Conservation (phyloP, 1,140 invertebrate genomes). For the Nomia melanderi region DNA sequence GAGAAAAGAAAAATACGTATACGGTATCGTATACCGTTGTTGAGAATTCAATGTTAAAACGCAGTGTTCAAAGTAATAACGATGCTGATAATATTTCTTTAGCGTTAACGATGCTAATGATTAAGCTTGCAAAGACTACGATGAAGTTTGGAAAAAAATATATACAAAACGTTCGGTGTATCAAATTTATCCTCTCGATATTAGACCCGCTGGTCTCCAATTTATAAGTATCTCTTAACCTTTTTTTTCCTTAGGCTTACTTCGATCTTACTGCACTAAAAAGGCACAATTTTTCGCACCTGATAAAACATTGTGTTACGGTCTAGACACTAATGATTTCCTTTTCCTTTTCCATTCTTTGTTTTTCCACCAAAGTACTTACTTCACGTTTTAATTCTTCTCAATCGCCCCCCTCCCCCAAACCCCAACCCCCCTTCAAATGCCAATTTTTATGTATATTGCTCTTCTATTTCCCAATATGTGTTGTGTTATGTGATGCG, state of each 20-base stretch:
- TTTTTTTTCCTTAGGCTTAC: conserved; percentile 72
- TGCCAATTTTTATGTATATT: conserved; percentile 53
- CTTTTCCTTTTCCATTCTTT: conserved; percentile 37
- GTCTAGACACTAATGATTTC: conserved; percentile 66
- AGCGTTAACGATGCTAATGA: conserved; percentile 44
- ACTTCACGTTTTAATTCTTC: conserved; percentile 18
- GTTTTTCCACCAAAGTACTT: conserved; percentile 43
- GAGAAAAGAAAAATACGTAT: conserved; percentile 9
- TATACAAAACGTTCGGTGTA: conserved; percentile 51
- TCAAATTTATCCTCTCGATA: conserved; percentile 54
- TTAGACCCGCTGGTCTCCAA: conserved; percentile 62
- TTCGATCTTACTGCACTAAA: conserved; percentile 79
- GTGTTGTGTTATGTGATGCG: conserved; percentile 52
- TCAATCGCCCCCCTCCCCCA: conserved; percentile 6
- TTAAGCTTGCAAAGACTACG: conserved; percentile 48
- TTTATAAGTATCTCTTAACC: conserved; percentile 68
- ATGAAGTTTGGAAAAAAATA: conserved; percentile 54
- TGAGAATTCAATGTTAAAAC: conserved; percentile 14
- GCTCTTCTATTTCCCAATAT: conserved; percentile 43
- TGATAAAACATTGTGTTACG: conserved; percentile 75
- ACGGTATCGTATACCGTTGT: background rate
- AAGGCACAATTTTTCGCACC: conserved; percentile 81
- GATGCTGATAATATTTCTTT: conserved; percentile 34
- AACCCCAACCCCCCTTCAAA: conserved; percentile 17
- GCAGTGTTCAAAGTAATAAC: conserved; percentile 27